These are phyloP conservation scores for Parambassis ranga DNA, from an alignment of 2,797 vertebrate species.

Conservation along the genomic window DNA sequence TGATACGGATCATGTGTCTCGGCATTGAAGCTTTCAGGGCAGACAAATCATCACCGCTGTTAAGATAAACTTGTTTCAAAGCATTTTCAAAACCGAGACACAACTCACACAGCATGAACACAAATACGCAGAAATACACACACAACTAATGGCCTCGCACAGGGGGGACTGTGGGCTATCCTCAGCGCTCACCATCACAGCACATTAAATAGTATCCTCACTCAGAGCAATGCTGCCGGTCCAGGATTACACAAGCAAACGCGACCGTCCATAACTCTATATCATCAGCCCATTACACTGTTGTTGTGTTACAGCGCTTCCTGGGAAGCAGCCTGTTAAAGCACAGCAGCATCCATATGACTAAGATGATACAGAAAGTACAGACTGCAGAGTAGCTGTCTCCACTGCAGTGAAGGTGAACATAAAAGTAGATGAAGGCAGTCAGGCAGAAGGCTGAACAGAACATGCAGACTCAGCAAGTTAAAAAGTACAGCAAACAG, in stretches of 20 bases:
- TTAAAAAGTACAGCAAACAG: constrained; percentile 4
- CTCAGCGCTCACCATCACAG: constrained; percentile 9
- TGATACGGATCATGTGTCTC: no score
- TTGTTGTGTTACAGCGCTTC: constrained; percentile 32
- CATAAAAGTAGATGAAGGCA: constrained; percentile 20
- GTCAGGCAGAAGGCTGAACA: constrained; percentile 26
- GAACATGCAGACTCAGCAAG: constrained; percentile 44
- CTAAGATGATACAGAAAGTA: not conserved
- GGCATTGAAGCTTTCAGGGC: not conserved
- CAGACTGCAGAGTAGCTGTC: constrained; percentile 13
- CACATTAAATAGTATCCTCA: constrained; percentile 24
- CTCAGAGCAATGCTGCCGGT: not conserved
- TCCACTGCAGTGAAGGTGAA: constrained; percentile 10
- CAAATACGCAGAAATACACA: not conserved
- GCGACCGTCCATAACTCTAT: not conserved
- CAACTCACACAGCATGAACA: not conserved
- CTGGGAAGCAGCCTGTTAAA: constrained; percentile 37
- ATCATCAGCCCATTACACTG: constrained; percentile 46
- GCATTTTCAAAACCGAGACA: not conserved
- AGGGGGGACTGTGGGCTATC: not conserved
- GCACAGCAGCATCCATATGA: constrained; percentile 12
- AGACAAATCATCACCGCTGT: not conserved
- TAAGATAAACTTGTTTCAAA: not conserved
- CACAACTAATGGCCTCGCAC: constrained; percentile 1
- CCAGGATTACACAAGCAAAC: constrained; percentile 5